A percentile compares a stretch with the other conserved stretches of the same genome.
Conservation (phyloP, 2,888 invertebrate species). For the Pilophorus perplexus region DNA sequence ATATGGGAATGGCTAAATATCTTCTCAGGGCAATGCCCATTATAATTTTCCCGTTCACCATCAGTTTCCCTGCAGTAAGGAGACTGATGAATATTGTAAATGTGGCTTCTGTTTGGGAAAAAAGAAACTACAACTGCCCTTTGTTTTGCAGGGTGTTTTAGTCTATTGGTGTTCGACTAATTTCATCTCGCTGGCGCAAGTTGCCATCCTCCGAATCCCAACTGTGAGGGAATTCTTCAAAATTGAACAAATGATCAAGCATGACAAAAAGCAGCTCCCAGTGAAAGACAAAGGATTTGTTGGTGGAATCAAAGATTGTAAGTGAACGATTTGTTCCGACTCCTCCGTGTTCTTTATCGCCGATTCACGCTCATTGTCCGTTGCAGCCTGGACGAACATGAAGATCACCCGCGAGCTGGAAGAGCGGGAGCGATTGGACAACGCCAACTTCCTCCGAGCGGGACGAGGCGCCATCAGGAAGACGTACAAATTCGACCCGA, state of each 20-base stretch:
- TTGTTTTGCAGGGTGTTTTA: constrained; percentile 64
- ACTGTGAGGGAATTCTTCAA: constrained; percentile 70
- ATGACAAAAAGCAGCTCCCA: constrained; percentile 60
- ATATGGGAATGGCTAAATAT: constrained; percentile 70
- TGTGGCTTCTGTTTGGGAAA: too few species aligned
- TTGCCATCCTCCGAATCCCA: constrained; percentile 71
- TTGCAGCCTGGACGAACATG: constrained; percentile 74
- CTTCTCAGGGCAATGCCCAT: constrained; percentile 73
- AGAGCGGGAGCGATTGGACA: constrained; percentile 72
- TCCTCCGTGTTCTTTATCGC: background rate
- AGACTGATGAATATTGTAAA: background rate
- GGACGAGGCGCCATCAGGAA: constrained; percentile 83
- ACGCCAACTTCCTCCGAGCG: constrained; percentile 74
- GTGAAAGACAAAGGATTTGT: constrained; percentile 74
- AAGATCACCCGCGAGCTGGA: constrained; percentile 74
- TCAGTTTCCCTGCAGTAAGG: constrained; percentile 78
- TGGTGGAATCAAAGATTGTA: constrained; percentile 67
- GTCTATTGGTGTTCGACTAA: constrained; percentile 90
- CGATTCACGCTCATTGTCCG: background rate
- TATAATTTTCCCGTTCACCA: constrained; percentile 76
- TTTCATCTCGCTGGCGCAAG: constrained; percentile 78
- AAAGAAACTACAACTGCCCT: too few species aligned
- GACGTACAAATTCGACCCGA: constrained; percentile 82
- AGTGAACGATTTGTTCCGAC: constrained; percentile 1
- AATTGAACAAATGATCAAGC: constrained; percentile 59